Evolutionary conservation across 2,797 vertebrate species (phyloP), one percentile per base, ranked within the genome.

Genomic region (Gephyroberyx darwinii): DNA sequence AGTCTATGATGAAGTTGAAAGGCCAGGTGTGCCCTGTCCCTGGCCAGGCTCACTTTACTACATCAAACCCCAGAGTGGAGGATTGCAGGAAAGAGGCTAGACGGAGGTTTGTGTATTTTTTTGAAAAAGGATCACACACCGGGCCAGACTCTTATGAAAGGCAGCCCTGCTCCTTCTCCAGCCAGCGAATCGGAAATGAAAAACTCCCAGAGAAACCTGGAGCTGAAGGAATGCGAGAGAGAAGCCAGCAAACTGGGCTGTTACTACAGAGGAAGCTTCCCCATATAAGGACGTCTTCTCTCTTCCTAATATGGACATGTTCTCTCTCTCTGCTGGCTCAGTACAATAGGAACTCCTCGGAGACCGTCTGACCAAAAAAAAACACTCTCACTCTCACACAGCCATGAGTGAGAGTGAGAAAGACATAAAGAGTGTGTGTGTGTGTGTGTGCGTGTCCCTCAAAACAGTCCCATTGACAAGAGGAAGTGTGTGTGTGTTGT

Each of bases 171-270:
- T 94, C 82, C 90, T 92, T 93, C 94, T 94, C 93, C 92, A 94
- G 94, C 93, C 96, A 93, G 95, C 92, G 91, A 94, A 96, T 95
- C 93, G 96, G 96, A 98, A 98, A 96, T 97, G 95, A 96, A 96
- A 96, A 94, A 92, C 94, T 97, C 95, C 91, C 93, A 94, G 93
- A 95, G 95, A 96, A 95, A 91, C 88, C 87, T 85, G 86, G 85
- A 92, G 90, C 76, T 91, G 94, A 5, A 96, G 93, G 96, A 98
- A 97, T 97, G 96, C 82, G 85, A 74, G 88, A 74, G 85, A 83
- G 66, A 85, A 93, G 96, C 97, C 96, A 96, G 95, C 89, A 95
- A 93, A 96, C 93, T 91, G 95, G 92, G 93, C 91, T 92, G 94
- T 94, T 95, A 92, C 93, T 93, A 92, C 90, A 90, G 93, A 97